phyloP scores from a whole-genome alignment of 2,797 vertebrate species.

The Eulemur coronatus region DNA sequence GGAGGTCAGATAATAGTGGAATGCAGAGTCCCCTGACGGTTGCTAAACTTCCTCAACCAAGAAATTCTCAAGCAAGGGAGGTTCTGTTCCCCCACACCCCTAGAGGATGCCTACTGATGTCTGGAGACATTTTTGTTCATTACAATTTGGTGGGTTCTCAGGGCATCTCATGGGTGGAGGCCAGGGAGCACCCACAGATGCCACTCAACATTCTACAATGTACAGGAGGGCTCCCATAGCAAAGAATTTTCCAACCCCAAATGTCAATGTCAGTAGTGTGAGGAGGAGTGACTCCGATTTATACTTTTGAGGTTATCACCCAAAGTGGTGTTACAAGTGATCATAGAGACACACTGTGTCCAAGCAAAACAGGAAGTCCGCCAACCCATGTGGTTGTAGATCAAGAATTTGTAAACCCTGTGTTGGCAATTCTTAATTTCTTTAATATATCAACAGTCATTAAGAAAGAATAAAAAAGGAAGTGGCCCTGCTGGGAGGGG shows the following conservation, averaged over 20 bases:
- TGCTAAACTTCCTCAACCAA: background rate
- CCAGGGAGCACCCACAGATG: too few relatives aligned
- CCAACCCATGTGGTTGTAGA: background rate
- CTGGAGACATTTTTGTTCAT: background rate
- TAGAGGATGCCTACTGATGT: background rate
- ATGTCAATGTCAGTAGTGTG: background rate
- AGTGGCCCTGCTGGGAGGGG: background rate
- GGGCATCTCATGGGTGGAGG: too few relatives aligned
- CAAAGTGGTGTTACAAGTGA: background rate
- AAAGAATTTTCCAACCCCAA: background rate
- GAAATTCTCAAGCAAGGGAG: background rate
- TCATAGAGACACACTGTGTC: background rate
- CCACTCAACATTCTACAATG: too few relatives aligned
- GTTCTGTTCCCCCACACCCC: too few relatives aligned
- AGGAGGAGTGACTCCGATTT: background rate
- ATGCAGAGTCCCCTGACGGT: background rate
- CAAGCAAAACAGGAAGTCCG: background rate
- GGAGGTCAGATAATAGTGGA: background rate
- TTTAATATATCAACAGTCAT: background rate
- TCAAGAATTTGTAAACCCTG: background rate
- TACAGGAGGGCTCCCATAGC: background rate
- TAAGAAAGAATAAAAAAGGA: background rate
- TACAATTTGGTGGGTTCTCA: too few relatives aligned
- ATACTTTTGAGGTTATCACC: background rate
- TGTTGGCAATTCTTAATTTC: background rate